Evolutionary conservation across 2,113 vertebrate genomes (phyloP), one percentile per base, ranked within the genome.

Genomic region (Prochilodus magdalenae): DNA sequence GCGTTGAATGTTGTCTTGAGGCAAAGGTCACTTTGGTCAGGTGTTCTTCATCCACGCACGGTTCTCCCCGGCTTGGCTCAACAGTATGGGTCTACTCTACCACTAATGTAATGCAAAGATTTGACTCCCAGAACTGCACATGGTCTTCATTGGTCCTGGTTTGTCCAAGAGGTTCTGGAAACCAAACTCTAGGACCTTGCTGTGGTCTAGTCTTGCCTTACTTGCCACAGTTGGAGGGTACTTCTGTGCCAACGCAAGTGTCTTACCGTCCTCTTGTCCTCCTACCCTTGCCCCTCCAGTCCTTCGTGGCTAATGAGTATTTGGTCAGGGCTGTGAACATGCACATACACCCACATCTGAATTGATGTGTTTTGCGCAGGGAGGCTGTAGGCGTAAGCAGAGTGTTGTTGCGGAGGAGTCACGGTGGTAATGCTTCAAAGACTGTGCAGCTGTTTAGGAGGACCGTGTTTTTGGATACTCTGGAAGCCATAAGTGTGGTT

Each of bases 401-500:
- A 18, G 14, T 20, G 20, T 24, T 6, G 15, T 44, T 70, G 30
- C 1, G 6, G 33, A 36, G 26, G 49, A 36, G 63, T 69, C n/a
- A 55, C 20, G 65, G 40, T 12, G 47, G 55, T 30, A 72, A 49
- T 62, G 55, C 33, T 72, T 72, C 47, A 62, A 60, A 71, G 36
- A 67, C 53, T 60, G 53, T 44, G 63, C 70, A 67, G 30, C 55
- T 71, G 67, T 62, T 62, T 20, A 80, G 55, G 53, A 71, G 60
- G 53, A 60, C 13, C 30, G 15, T 10, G 16, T 79, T 22, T 44
- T 71, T 5, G n/a, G n/a, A 24, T 72, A 72, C 59, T 59, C 15
- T 29, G 26, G 75, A 44, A 81, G 80, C 80, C 80, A 81, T 81
- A 81, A 80, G 44, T 22, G 14, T 27, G 29, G 44, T 74, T 27